These are phyloP conservation scores for Cryptosula pallasiana DNA, from an alignment of 2,888 invertebrate genomes.

Conservation along the genomic window DNA sequence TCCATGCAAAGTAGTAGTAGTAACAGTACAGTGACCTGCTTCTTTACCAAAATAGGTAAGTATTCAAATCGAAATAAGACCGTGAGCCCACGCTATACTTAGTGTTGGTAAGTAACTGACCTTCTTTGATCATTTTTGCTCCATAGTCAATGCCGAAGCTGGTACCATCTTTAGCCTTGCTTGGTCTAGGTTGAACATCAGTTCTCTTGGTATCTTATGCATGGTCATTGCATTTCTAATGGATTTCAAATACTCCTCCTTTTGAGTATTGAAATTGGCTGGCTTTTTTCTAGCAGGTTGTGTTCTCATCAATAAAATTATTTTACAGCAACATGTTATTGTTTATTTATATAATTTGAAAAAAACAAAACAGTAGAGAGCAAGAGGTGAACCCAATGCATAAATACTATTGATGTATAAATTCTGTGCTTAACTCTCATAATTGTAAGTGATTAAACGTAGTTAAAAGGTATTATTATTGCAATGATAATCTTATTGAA, in stretches of 20 bases:
- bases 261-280: conserved; percentile 15
- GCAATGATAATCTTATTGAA: too few relatives aligned
- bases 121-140: conserved; percentile 25
- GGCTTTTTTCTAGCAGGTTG: conserved; percentile 23
- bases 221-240: neutral
- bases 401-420: too few relatives aligned
- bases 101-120: conserved; percentile 9
- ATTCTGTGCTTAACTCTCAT: too few relatives aligned
- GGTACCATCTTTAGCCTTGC: conserved; percentile 29
- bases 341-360: too few relatives aligned
- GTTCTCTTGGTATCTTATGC: conserved; percentile 26
- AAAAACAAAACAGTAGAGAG: too few relatives aligned
- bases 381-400: too few relatives aligned
- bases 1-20: neutral
- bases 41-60: too few relatives aligned
- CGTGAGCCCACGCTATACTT: neutral
- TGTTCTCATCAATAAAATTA: too few relatives aligned
- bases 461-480: too few relatives aligned
- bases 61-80: neutral
- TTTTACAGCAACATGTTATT: too few relatives aligned
- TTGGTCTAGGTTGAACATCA: conserved; percentile 29
- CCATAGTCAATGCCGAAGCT: conserved; percentile 28
- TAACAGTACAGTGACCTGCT: too few relatives aligned
- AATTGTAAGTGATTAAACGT: too few relatives aligned
- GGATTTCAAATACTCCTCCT: neutral